Percentiles rank a stretch among this genome's conserved stretches.
phyloP scores from a whole-genome alignment of 2,113 vertebrate species.

The Vanacampus margaritifer region DNA sequence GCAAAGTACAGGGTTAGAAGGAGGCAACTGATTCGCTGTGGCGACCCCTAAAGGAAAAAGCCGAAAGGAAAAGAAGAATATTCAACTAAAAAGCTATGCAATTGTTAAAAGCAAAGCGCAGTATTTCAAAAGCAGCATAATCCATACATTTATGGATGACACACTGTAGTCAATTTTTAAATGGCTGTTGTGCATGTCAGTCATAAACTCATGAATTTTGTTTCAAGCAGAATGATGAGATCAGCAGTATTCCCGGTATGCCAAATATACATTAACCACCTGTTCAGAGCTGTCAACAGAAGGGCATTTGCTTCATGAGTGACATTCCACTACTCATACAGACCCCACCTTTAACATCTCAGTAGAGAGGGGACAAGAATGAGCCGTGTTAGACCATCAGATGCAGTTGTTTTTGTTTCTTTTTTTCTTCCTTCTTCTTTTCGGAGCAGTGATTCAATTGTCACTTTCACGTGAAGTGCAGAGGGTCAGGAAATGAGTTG shows the following conservation, averaged over 20 bases:
- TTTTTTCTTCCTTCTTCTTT: no score
- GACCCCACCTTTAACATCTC: conserved; percentile 35
- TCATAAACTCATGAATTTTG: conserved; percentile 29
- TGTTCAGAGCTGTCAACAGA: conserved; percentile 67
- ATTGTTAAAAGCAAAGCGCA: background rate
- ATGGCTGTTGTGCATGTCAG: conserved; percentile 16
- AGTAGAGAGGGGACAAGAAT: conserved; percentile 8
- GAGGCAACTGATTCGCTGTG: no score
- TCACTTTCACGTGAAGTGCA: no score
- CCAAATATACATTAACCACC: conserved; percentile 57
- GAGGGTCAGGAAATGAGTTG: no score
- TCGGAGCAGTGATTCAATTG: no score
- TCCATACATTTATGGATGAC: background rate
- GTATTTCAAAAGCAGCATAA: background rate
- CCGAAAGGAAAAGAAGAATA: no score
- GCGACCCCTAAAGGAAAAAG: no score
- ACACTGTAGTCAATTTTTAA: background rate
- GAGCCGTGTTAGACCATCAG: background rate
- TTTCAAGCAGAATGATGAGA: conserved; percentile 51
- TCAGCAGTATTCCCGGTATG: conserved; percentile 52
- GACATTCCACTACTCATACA: conserved; percentile 37
- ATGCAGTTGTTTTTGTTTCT: background rate
- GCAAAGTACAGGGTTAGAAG: no score
- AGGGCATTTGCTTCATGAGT: conserved; percentile 53
- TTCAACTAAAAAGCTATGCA: no score